Conservation (phyloP, 2,888 invertebrate genomes). For the Drosophila suboccidentalis region DNA sequence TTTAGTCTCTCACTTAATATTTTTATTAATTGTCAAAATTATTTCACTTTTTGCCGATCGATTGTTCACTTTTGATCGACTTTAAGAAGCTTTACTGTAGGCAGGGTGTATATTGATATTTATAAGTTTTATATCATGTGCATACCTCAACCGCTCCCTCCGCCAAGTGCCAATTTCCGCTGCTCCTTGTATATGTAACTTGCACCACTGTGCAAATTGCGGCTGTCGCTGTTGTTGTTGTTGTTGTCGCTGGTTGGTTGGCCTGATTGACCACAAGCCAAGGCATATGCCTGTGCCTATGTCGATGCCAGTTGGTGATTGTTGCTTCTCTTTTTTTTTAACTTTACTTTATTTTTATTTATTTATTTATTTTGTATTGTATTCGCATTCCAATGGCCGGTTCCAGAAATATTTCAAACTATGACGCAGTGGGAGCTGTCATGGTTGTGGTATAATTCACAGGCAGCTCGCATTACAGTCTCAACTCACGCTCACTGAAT, state of each 20-base stretch:
- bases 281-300: constrained; percentile 2
- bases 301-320: constrained; percentile 14
- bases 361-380: constrained; percentile 7
- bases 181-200: constrained; percentile 6
- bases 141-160: constrained; percentile 30
- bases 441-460: constrained; percentile 51
- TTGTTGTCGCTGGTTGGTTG: constrained; percentile 5
- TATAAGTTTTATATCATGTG: constrained; percentile 2
- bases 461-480: constrained; percentile 66
- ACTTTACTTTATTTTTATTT: not conserved
- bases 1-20: no score
- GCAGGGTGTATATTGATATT: not conserved
- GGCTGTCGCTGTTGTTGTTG: not conserved
- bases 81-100: constrained; percentile 15
- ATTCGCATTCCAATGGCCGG: constrained; percentile 7
- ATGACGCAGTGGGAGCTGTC: constrained; percentile 52
- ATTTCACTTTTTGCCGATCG: no score
- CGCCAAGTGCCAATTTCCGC: constrained; percentile 49
- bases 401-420: constrained; percentile 28
- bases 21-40: no score
- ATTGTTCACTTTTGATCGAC: not conserved
- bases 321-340: constrained; percentile 3
- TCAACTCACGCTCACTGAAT: constrained; percentile 28
- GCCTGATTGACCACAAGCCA: constrained; percentile 14
- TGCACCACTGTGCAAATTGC: constrained; percentile 47